Evolutionary conservation across 1,140 invertebrate genomes (phyloP).

Genomic region (Myzus persicae): DNA sequence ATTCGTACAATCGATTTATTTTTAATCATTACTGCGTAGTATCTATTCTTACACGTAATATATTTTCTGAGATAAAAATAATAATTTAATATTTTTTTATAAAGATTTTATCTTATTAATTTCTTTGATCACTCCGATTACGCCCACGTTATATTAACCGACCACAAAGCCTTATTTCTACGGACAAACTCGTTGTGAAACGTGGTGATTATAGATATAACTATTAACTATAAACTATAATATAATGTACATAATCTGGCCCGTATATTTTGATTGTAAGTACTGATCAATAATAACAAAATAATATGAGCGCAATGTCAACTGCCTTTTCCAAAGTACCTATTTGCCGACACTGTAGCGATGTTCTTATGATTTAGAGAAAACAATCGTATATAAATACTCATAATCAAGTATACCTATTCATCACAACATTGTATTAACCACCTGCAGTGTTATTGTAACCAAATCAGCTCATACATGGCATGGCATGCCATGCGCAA

Average conservation of each 20-base stretch:
- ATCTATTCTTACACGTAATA: no score
- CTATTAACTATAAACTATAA: no score
- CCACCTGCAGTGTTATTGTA: no score
- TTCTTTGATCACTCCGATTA: not conserved
- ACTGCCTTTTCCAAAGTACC: no score
- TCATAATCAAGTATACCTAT: no score
- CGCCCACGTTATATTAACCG: not conserved
- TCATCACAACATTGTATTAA: not conserved
- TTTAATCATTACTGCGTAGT: no score
- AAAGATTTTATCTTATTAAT: not conserved
- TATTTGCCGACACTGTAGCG: no score
- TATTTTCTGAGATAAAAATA: not conserved
- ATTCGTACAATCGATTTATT: not conserved
- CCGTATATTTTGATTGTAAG: not conserved
- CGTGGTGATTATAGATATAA: not conserved
- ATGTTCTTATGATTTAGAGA: no score
- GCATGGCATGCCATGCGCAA: no score
- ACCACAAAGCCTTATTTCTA: not conserved
- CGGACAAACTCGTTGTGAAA: not conserved
- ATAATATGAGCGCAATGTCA: not conserved
- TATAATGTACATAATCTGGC: not conserved
- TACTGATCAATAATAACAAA: not conserved
- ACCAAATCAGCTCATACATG: no score
- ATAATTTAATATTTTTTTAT: not conserved
- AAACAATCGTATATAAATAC: no score